Percentiles rank a stretch among this genome's conserved stretches.
phyloP scores from a whole-genome alignment of 2,888 invertebrate genomes.

The Ochropleura leucogaster region DNA sequence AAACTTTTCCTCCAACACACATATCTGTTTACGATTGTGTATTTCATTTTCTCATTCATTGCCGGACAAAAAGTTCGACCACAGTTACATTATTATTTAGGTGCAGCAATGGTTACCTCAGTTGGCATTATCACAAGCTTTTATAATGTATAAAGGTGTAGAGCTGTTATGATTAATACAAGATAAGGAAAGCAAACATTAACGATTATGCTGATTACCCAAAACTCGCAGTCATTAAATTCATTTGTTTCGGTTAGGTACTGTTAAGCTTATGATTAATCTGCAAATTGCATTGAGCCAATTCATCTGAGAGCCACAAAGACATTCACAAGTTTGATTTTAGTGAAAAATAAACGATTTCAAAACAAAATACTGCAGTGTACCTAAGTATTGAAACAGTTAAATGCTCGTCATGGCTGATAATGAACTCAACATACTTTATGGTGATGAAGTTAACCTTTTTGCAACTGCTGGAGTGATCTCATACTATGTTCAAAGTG shows the following conservation, averaged over 20 bases:
- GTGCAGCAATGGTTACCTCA: conserved; percentile 1
- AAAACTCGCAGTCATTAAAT: not conserved
- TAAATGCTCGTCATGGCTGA: not conserved
- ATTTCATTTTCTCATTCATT: not conserved
- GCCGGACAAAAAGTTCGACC: not conserved
- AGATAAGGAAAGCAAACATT: conserved; percentile 10
- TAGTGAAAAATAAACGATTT: not conserved
- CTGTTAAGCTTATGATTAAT: not conserved
- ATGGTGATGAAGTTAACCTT: too few relatives aligned
- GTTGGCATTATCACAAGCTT: conserved; percentile 11
- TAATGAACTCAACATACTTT: not conserved
- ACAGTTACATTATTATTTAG: not conserved
- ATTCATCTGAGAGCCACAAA: not conserved
- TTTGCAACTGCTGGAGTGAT: not conserved
- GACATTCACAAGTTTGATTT: not conserved
- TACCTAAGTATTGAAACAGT: not conserved
- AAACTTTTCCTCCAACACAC: not conserved
- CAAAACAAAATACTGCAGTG: not conserved
- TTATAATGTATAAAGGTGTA: not conserved
- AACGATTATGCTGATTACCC: not conserved
- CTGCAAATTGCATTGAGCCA: not conserved
- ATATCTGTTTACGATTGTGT: not conserved
- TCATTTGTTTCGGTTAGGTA: not conserved
- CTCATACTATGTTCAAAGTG: not conserved
- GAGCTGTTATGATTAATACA: not conserved